These are phyloP conservation scores for Serinus canaria DNA, from an alignment of 2,113 vertebrate genomes.

Conservation along the genomic window DNA sequence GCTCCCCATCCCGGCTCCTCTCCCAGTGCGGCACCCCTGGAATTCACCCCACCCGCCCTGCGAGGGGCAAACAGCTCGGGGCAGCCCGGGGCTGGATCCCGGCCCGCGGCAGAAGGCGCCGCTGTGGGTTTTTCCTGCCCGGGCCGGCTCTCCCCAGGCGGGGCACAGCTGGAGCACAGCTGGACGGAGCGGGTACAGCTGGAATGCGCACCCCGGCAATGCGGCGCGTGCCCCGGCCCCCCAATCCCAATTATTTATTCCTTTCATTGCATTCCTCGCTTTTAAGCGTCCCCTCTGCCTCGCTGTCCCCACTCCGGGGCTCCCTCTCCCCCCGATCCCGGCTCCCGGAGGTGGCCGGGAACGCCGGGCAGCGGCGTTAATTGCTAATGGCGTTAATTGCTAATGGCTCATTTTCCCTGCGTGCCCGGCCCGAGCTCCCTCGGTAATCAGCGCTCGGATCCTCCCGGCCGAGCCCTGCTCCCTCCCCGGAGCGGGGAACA, in stretches of 20 bases:
- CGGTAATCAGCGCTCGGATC: not conserved
- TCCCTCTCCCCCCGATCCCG: not conserved
- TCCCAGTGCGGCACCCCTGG: not conserved
- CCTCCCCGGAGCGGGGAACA: not conserved
- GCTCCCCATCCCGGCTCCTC: not conserved
- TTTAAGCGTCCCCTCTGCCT: not conserved
- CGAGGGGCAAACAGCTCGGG: not conserved
- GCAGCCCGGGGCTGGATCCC: not conserved
- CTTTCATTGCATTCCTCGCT: not conserved
- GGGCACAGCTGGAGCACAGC: conserved; percentile 46
- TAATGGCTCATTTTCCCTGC: conserved; percentile 1
- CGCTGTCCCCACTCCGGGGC: not conserved
- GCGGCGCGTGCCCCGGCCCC: not conserved
- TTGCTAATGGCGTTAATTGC: not conserved
- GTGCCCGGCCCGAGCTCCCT: conserved; percentile 15
- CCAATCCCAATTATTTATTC: not conserved
- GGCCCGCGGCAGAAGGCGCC: not conserved
- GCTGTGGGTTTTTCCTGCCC: not conserved
- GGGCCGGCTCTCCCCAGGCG: not conserved
- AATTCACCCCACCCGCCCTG: not conserved
- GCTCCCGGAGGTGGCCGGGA: not conserved
- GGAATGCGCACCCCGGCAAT: not conserved
- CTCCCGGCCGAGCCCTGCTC: not conserved
- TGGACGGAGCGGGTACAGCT: not conserved
- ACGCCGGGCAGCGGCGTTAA: not conserved